A percentile compares a stretch with the other conserved stretches of the same genome.
Evolutionary conservation across 2,797 vertebrate species (phyloP).

Genomic region (Hafferia zeledoni): DNA sequence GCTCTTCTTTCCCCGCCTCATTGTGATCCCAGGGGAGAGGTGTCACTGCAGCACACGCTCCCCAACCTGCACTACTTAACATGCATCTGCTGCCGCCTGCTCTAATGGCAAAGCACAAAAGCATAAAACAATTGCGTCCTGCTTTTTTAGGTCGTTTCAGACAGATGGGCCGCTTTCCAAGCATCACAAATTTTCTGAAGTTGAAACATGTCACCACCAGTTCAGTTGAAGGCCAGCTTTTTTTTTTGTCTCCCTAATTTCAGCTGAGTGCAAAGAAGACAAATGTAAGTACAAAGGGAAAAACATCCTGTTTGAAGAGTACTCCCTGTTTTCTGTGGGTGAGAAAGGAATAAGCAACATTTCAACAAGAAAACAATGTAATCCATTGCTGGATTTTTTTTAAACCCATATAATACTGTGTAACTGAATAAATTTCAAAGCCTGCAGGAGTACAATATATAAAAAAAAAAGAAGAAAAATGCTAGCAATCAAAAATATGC

Average conservation of each 20-base stretch:
- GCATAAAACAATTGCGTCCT: background rate
- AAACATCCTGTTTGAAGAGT: slow-evolving; percentile 60
- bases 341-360: background rate
- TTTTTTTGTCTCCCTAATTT: slow-evolving; percentile 28
- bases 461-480: background rate
- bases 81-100: background rate
- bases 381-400: background rate
- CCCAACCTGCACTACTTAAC: background rate
- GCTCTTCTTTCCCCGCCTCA: background rate
- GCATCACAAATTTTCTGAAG: slow-evolving; percentile 24
- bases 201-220: slow-evolving; percentile 9
- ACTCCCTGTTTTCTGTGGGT: slow-evolving; percentile 23
- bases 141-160: slow-evolving; percentile 10
- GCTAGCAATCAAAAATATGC: background rate
- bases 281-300: slow-evolving; percentile 41
- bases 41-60: accelerated
- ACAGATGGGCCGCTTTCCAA: slow-evolving; percentile 42
- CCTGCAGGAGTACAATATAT: background rate
- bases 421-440: background rate
- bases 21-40: background rate
- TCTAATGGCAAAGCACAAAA: background rate
- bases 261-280: background rate
- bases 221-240: background rate
- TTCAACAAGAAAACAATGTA: slow-evolving; percentile 32
- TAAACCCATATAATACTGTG: background rate